Conservation (phyloP, 2,113 vertebrate species). For the Platycercus adscitus region DNA sequence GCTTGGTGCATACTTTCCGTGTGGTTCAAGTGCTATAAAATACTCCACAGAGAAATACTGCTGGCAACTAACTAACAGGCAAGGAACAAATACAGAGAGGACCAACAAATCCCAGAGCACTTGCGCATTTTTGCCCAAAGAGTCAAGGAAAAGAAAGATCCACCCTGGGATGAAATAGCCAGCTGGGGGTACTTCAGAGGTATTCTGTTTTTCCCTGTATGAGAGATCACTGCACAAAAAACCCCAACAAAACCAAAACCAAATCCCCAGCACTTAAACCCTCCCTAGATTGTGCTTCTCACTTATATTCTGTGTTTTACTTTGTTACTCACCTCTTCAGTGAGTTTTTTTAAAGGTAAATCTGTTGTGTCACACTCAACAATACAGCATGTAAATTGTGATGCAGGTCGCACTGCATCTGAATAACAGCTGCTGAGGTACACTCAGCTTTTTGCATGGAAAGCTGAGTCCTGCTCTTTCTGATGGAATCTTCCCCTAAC, state of each 20-base stretch:
- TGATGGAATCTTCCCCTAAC: slow-evolving; percentile 4
- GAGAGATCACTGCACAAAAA: not conserved
- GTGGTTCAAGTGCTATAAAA: slow-evolving; percentile 11
- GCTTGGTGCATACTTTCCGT: not conserved
- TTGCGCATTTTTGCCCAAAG: not conserved
- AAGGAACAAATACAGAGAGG: not conserved
- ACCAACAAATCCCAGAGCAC: not conserved
- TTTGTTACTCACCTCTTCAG: not conserved
- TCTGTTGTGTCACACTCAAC: not conserved
- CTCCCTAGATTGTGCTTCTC: not conserved
- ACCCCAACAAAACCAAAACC: not conserved
- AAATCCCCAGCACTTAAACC: not conserved
- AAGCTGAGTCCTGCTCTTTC: not conserved
- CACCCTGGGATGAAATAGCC: not conserved
- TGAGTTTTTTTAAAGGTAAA: not conserved
- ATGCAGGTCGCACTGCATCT: not conserved
- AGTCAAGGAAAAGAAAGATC: not conserved
- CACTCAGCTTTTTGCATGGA: not conserved
- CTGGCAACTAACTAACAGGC: not conserved
- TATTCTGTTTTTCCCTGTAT: not conserved
- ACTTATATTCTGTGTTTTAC: not conserved
- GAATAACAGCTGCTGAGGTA: slow-evolving; percentile 11
- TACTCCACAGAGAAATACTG: not conserved
- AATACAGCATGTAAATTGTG: not conserved
- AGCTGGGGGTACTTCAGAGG: not conserved